A percentile compares a stretch with the other conserved stretches of the same genome.
Conservation (phyloP, 2,797 vertebrate genomes). For the Acanthurus leucopareius region DNA sequence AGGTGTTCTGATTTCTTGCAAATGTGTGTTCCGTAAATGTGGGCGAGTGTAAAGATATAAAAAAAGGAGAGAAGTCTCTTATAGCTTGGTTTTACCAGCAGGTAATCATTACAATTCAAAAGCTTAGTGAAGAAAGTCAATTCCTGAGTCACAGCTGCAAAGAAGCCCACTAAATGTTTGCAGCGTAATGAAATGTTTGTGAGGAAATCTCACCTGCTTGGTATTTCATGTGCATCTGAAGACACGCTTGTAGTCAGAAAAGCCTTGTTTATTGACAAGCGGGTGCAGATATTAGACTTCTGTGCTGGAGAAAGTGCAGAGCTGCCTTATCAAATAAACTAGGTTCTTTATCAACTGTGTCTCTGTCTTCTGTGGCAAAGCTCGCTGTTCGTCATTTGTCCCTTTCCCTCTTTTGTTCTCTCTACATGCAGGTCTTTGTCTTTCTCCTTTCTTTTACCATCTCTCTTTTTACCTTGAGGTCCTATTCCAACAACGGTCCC, state of each 20-base stretch:
- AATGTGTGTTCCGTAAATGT: not conserved
- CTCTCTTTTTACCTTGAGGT: not conserved
- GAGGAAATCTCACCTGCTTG: not conserved
- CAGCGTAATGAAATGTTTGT: not conserved
- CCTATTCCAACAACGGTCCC: not conserved
- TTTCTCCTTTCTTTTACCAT: too few relatives aligned
- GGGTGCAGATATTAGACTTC: slow-evolving; percentile 1
- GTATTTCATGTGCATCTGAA: not conserved
- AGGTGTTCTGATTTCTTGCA: not conserved
- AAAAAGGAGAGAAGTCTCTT: not conserved
- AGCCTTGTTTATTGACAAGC: slow-evolving; percentile 1
- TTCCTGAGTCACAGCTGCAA: not conserved
- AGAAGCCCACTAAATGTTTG: not conserved
- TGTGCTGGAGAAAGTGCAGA: not conserved
- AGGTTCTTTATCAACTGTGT: slow-evolving; percentile 5
- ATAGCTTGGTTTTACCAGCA: not conserved
- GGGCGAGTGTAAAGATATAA: not conserved
- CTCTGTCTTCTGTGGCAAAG: slow-evolving; percentile 1
- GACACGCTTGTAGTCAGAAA: not conserved
- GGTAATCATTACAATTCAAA: not conserved
- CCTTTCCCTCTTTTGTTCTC: not conserved
- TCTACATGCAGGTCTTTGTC: too few relatives aligned
- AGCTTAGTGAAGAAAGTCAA: not conserved
- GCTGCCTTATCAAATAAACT: slow-evolving; percentile 7
- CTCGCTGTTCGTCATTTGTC: slow-evolving; percentile 13